phyloP scores from a whole-genome alignment of 2,888 invertebrate genomes.

The Conomelus anceps region DNA sequence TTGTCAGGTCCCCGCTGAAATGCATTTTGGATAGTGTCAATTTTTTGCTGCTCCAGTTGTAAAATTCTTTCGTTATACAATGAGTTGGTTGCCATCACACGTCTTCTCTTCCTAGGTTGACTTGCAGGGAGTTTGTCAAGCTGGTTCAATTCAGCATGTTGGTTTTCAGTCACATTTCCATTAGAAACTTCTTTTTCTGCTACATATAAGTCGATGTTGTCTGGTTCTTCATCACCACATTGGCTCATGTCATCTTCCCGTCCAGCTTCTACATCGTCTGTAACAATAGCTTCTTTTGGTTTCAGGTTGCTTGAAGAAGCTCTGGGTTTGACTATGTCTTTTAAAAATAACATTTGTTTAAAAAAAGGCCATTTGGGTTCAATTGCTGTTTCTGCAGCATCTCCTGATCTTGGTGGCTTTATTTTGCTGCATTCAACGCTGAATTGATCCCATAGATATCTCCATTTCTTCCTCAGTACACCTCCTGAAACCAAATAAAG shows the following conservation, averaged over 20 bases:
- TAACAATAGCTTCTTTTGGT: slow-evolving; percentile 1
- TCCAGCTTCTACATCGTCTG: slow-evolving; percentile 12
- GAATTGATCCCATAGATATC: slow-evolving; percentile 19
- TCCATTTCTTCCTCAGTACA: slow-evolving; percentile 18
- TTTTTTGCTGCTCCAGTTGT: slow-evolving; percentile 16
- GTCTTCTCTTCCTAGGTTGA: slow-evolving; percentile 8
- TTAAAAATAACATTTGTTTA: slow-evolving; percentile 14
- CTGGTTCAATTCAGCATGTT: not conserved
- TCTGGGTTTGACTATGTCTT: slow-evolving; percentile 16
- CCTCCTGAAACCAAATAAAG: slow-evolving; percentile 10
- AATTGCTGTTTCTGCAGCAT: not conserved
- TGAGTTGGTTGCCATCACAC: slow-evolving; percentile 12
- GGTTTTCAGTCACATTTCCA: not conserved
- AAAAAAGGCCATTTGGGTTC: slow-evolving; percentile 19
- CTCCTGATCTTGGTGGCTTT: slow-evolving; percentile 15
- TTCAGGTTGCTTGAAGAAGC: slow-evolving; percentile 17
- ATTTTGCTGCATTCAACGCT: slow-evolving; percentile 16
- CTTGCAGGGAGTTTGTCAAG: not conserved
- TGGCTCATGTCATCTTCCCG: not conserved
- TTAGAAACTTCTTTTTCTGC: not conserved
- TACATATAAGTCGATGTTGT: not conserved
- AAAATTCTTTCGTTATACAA: slow-evolving; percentile 8
- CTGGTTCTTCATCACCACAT: not conserved
- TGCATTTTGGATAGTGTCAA: slow-evolving; percentile 3
- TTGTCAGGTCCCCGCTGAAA: slow-evolving; percentile 17